These are phyloP conservation scores for Phortica variegata DNA, from an alignment of 1,140 invertebrate genomes.

Conservation along the genomic window DNA sequence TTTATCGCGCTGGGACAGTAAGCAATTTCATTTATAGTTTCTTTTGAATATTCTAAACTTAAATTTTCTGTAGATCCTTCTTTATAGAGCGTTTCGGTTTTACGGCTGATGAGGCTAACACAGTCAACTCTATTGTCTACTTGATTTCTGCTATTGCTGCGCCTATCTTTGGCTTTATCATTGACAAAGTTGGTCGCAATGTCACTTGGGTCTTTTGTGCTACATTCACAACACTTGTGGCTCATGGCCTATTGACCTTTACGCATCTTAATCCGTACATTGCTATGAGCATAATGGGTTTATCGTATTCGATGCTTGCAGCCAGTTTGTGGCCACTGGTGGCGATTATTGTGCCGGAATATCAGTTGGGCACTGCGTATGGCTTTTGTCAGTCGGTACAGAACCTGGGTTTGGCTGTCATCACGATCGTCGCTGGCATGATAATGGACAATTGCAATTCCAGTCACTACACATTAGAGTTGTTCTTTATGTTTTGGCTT, in stretches of 20 bases:
- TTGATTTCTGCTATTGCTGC: slow-evolving; percentile 86
- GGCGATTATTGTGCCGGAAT: slow-evolving; percentile 84
- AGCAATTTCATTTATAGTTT: slow-evolving; percentile 11
- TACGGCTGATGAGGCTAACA: slow-evolving; percentile 73
- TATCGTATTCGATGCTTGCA: slow-evolving; percentile 90
- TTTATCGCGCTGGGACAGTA: slow-evolving; percentile 91
- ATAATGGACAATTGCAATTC: slow-evolving; percentile 77
- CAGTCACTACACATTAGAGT: slow-evolving; percentile 89
- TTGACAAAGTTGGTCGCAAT: slow-evolving; percentile 90
- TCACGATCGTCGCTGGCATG: slow-evolving; percentile 79
- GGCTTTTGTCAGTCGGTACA: slow-evolving; percentile 96
- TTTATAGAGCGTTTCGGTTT: slow-evolving; percentile 84
- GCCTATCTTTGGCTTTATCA: slow-evolving; percentile 86
- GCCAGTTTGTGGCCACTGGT: slow-evolving; percentile 95
- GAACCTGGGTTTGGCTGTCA: slow-evolving; percentile 89
- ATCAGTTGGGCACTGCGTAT: slow-evolving; percentile 95
- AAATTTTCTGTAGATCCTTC: slow-evolving; percentile 62
- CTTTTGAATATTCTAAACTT: not conserved
- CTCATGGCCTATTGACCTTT: slow-evolving; percentile 83
- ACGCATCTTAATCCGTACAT: slow-evolving; percentile 83
- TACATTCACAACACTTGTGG: slow-evolving; percentile 73
- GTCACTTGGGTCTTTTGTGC: slow-evolving; percentile 85
- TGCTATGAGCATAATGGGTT: slow-evolving; percentile 84
- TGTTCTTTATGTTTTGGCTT: slow-evolving; percentile 89
- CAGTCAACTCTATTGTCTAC: slow-evolving; percentile 87